Evolutionary conservation across 2,888 invertebrate genomes (phyloP).

Genomic region (Baronia brevicornis): DNA sequence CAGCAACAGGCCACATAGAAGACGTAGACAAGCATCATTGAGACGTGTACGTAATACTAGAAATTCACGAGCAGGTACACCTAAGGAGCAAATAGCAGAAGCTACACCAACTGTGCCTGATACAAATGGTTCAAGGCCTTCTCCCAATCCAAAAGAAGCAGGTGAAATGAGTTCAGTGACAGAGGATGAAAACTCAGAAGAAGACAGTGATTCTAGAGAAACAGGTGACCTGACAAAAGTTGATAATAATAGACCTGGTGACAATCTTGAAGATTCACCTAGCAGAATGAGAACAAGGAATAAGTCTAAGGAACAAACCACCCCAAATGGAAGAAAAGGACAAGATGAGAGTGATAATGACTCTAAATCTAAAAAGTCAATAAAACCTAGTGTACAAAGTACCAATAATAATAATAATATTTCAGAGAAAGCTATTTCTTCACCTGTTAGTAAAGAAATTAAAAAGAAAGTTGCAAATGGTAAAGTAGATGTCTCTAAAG

Average conservation of each 20-base stretch:
- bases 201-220: constrained; percentile 95
- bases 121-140: constrained; percentile 75
- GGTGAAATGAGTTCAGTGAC: constrained; percentile 87
- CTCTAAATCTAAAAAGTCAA: constrained; percentile 53
- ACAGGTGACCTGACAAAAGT: constrained; percentile 86
- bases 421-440: constrained; percentile 52
- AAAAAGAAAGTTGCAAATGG: constrained; percentile 68
- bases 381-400: constrained; percentile 50
- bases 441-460: constrained; percentile 55
- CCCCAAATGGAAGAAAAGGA: constrained; percentile 63
- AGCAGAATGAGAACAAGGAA: constrained; percentile 93
- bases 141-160: constrained; percentile 80
- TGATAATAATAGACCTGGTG: constrained; percentile 84
- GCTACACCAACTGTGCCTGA: constrained; percentile 67
- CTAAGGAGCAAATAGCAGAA: constrained; percentile 83
- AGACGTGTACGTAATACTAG: constrained; percentile 91
- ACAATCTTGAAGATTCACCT: constrained; percentile 87
- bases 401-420: constrained; percentile 61
- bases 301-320: constrained; percentile 84
- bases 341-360: constrained; percentile 71
- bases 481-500: constrained; percentile 71
- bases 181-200: constrained; percentile 94
- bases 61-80: constrained; percentile 87
- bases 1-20: constrained; percentile 94
- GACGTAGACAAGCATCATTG: constrained; percentile 90